Conservation (phyloP, 1,140 invertebrate species). For the Eriosoma lanigerum region DNA sequence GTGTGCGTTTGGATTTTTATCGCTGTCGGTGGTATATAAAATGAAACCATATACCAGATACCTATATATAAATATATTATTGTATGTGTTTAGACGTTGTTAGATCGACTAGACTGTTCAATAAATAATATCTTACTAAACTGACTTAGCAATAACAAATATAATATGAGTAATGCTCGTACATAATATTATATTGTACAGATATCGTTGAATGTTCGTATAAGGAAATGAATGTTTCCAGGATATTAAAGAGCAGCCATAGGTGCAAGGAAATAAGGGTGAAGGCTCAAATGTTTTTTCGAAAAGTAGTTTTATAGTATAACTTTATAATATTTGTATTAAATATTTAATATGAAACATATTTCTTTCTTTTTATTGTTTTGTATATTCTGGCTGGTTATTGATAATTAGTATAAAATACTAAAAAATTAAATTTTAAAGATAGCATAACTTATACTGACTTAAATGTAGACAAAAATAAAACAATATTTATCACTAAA, state of each 20-base stretch:
- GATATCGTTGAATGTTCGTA: neutral
- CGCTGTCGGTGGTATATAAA: neutral
- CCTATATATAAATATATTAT: neutral
- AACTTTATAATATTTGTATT: too few relatives aligned
- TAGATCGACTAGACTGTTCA: neutral
- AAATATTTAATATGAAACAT: too few relatives aligned
- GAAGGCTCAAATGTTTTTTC: too few relatives aligned
- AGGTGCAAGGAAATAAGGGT: too few relatives aligned
- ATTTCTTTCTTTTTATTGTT: too few relatives aligned
- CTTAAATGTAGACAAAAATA: too few relatives aligned
- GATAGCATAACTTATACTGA: too few relatives aligned
- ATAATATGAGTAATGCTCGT: neutral
- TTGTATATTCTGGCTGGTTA: too few relatives aligned
- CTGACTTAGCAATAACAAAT: conserved; percentile 3
- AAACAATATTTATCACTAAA: too few relatives aligned
- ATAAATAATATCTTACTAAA: conserved; percentile 8
- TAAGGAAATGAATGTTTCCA: conserved; percentile 19
- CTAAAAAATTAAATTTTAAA: too few relatives aligned
- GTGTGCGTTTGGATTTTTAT: neutral
- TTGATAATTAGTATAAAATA: too few relatives aligned
- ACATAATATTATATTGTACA: neutral
- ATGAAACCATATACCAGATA: neutral
- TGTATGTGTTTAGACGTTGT: neutral
- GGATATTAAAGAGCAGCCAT: neutral
- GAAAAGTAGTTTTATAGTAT: too few relatives aligned